Percentiles rank a stretch among this genome's conserved stretches.
phyloP scores from a whole-genome alignment of 2,797 vertebrate genomes.

The Halcyon badia region DNA sequence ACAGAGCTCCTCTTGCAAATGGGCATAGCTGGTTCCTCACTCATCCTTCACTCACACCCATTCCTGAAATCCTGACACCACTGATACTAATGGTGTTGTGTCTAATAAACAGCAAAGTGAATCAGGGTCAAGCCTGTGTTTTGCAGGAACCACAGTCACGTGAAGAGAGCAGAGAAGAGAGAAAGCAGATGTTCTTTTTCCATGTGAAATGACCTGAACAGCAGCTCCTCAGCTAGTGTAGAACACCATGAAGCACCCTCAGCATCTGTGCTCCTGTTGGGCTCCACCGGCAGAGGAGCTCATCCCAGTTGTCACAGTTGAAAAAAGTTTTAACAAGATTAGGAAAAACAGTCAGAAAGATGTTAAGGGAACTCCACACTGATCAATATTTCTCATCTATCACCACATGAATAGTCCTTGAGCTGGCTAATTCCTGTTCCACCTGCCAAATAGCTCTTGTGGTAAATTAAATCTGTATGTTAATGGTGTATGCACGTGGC shows the following conservation, averaged over 20 bases:
- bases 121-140: neutral
- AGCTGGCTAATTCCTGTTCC: neutral
- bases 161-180: neutral
- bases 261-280: neutral
- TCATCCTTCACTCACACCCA: neutral
- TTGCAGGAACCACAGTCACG: neutral
- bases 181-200: neutral
- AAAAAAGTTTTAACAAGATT: neutral
- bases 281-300: neutral
- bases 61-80: neutral
- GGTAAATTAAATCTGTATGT: neutral
- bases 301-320: neutral
- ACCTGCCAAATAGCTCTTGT: neutral
- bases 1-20: neutral
- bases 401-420: neutral
- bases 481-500: accelerated
- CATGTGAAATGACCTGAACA: neutral
- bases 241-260: neutral
- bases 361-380: neutral
- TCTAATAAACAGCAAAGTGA: neutral
- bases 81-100: accelerated
- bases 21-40: neutral
- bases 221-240: neutral
- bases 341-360: neutral
- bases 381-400: neutral